Evolutionary conservation across 2,888 invertebrate genomes (phyloP).

Genomic region (Drosophila atroscutellata): DNA sequence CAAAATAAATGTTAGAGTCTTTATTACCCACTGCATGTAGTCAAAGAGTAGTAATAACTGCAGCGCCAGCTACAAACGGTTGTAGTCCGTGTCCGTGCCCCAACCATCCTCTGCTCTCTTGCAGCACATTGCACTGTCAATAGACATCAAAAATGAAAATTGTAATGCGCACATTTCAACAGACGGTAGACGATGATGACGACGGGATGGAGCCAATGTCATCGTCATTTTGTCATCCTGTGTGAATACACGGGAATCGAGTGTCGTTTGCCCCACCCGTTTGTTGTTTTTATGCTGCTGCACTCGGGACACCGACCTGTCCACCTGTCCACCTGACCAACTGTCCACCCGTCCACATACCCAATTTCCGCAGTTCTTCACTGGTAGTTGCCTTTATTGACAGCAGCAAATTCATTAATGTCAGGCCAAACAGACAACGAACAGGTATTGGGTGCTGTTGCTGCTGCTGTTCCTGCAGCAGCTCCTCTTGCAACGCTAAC

Average conservation of each 20-base stretch:
- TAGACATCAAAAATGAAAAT: conserved; percentile 79
- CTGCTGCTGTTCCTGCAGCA: background rate
- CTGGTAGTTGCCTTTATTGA: conserved; percentile 68
- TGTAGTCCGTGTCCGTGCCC: conserved; percentile 11
- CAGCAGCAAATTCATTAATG: conserved; percentile 79
- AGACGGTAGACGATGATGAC: conserved; percentile 32
- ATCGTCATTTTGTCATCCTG: conserved; percentile 57
- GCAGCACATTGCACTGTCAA: conserved; percentile 61
- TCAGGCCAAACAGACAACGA: conserved; percentile 50
- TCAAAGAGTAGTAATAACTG: conserved; percentile 12
- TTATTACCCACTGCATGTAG: conserved; percentile 2
- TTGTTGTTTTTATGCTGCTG: conserved; percentile 68
- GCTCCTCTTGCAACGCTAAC: conserved; percentile 9
- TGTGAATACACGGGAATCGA: conserved; percentile 41
- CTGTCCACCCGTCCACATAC: background rate
- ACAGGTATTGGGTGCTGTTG: conserved; percentile 43
- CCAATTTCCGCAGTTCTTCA: conserved; percentile 2
- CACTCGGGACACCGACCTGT: conserved; percentile 8
- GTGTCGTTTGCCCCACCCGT: conserved; percentile 51
- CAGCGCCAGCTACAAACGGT: conserved; percentile 32
- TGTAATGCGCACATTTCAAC: conserved; percentile 73
- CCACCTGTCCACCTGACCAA: background rate
- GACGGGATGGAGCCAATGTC: conserved; percentile 39
- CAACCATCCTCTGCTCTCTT: background rate
- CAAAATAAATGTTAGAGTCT: conserved; percentile 10